Base-by-base conservation (phyloP, 1,140 invertebrate genomes). In the Ectropis grisescens region DNA sequence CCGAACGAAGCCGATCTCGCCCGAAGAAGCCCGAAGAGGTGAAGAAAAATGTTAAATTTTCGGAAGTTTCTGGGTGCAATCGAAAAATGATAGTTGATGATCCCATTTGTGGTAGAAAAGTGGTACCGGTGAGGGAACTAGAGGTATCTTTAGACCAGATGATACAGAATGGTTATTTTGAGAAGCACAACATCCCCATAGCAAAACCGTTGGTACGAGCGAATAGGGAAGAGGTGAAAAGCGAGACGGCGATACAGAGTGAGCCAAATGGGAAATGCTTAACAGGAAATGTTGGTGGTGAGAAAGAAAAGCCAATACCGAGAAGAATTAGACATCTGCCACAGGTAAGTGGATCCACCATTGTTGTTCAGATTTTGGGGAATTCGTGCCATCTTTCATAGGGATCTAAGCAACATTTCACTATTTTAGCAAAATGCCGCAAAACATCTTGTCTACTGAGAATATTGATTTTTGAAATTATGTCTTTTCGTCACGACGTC, bases 21-120 rank as follows among this genome's bases (percentile, higher is more conserved):
- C 48, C 57, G 13, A 75, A 64, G 36, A 60, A 54, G 12, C 14
- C 47, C 13, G 72, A 74, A 11, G 76, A 79, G 32, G n/a, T n/a
- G n/a, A 83, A 83, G 29, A 82, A 83, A 41, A 82, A 71, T 19
- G 82, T 83, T 0, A 83, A 80, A 37, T 83, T 83, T 46, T 82
- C 80, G 0, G 82, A 83, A 68, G 82, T 83, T 1, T 82, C 79
- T 1, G 79, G 78, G 9, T 79, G 72, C 11, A 66, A 70, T 26
- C 37, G 72, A 10, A 83, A 82, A 27, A 82, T 76, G 60, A 54
- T 82, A 2, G 70, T 82, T 1, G 72, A 80, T 23, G 80, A 78
- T 34, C 70, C 68, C 0, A 54, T 72, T 14, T 68, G 60, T 15
- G 74, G 76, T 0, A 37, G 62, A 7, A 75, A 79, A 40, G 56